Conservation (phyloP, 2,797 vertebrate species). For the Peromyscus attwateri region DNA sequence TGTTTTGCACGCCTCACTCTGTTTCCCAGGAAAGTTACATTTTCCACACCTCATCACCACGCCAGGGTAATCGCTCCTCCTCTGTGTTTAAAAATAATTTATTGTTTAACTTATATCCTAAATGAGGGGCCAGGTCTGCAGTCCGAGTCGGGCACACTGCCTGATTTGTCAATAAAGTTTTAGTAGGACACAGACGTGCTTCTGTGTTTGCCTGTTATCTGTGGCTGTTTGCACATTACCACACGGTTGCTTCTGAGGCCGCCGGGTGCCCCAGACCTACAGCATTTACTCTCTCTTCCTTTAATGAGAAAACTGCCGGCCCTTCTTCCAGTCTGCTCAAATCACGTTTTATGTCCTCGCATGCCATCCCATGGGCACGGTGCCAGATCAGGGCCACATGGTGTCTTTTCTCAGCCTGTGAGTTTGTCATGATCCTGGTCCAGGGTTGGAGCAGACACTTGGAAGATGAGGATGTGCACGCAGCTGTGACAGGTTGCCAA, state of each 20-base stretch:
- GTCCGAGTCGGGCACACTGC: not conserved
- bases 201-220: not conserved
- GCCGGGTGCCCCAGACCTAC: fast-evolving
- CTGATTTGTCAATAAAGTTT: constrained; percentile 15
- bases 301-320: not conserved
- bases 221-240: not conserved
- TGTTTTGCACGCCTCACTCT: not conserved
- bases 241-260: not conserved
- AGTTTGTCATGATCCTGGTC: not conserved
- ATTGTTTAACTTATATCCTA: not conserved
- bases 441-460: not conserved
- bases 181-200: not conserved
- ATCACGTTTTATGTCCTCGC: not conserved
- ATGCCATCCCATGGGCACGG: not conserved
- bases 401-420: not conserved
- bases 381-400: not conserved
- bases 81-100: not conserved
- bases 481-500: fast-evolving
- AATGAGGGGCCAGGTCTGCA: not conserved
- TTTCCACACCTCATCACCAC: not conserved
- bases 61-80: not conserved
- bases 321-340: not conserved
- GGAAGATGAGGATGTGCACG: fast-evolving
- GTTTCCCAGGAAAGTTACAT: not conserved
- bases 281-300: not conserved